phyloP scores from a whole-genome alignment of 35 echinoderm and acorn worm genomes.

The Lytechinus variegatus region DNA sequence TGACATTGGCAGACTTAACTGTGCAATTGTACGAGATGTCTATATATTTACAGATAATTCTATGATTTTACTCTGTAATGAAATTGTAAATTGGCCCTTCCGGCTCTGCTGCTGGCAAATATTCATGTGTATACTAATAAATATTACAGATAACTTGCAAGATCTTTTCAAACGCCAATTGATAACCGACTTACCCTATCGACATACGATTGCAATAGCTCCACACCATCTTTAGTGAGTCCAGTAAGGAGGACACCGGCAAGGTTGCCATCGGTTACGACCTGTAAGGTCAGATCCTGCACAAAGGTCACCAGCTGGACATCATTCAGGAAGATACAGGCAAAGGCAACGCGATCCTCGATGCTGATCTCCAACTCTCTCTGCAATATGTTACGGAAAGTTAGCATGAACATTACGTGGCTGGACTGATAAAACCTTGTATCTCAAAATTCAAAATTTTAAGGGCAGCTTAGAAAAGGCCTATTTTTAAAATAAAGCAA shows the following conservation, averaged over 20 bases:
- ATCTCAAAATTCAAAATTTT: too few species aligned
- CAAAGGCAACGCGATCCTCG: constrained; percentile 90
- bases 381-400: too few species aligned
- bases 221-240: constrained; percentile 78
- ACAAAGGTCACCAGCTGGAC: constrained; percentile 70
- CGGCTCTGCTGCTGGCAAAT: neutral
- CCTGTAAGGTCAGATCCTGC: constrained; percentile 63
- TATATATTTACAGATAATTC: too few species aligned
- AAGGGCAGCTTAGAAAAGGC: too few species aligned
- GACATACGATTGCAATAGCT: constrained; percentile 81
- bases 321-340: constrained; percentile 88
- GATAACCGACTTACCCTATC: constrained; percentile 63
- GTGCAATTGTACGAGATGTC: too few species aligned
- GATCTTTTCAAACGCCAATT: neutral
- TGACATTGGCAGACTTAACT: too few species aligned
- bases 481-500: too few species aligned
- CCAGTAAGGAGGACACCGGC: constrained; percentile 86
- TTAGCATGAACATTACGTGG: too few species aligned
- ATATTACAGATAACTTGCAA: neutral
- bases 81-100: too few species aligned
- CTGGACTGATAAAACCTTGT: too few species aligned
- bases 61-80: too few species aligned
- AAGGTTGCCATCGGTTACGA: constrained; percentile 69
- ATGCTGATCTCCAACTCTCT: constrained; percentile 72
- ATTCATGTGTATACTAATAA: neutral